phyloP scores from a whole-genome alignment of 2,113 vertebrate genomes.

The Tachycineta bicolor region DNA sequence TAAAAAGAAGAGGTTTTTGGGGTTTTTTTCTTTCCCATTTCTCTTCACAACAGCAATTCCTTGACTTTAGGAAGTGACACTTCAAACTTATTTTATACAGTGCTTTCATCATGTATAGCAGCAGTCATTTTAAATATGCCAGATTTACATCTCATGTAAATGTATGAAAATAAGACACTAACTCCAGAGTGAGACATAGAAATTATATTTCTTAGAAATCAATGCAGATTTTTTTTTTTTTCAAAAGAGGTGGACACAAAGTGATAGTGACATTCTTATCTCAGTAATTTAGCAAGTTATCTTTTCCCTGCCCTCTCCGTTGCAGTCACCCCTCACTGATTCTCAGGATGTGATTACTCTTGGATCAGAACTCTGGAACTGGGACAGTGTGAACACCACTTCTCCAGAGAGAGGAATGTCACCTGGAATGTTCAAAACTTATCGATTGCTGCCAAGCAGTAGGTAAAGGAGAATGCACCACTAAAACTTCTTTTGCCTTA shows the following conservation, averaged over 20 bases:
- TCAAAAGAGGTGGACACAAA: not conserved
- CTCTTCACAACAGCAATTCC: not conserved
- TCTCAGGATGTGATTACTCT: not conserved
- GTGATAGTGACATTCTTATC: not conserved
- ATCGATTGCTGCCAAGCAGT: not conserved
- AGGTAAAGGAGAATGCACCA: not conserved
- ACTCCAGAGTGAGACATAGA: not conserved
- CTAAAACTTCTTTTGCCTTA: not conserved
- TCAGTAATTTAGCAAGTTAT: not conserved
- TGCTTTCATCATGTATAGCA: not conserved
- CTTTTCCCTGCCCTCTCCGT: not conserved
- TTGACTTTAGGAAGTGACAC: conserved; percentile 2
- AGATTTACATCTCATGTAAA: conserved; percentile 47
- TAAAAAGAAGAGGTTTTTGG: not conserved
- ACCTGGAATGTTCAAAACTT: not conserved
- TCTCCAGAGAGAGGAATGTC: not conserved
- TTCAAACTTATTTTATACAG: conserved; percentile 6
- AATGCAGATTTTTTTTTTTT: not conserved
- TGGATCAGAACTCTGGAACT: not conserved
- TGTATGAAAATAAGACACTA: not conserved
- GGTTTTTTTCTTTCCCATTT: not conserved
- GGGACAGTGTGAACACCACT: not conserved
- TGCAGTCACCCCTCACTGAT: not conserved
- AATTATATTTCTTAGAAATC: conserved; percentile 5
- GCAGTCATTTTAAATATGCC: not conserved